Evolutionary conservation across 1,140 invertebrate species (phyloP), one percentile per base, ranked within the genome.

Genomic region (Atta cephalotes): DNA sequence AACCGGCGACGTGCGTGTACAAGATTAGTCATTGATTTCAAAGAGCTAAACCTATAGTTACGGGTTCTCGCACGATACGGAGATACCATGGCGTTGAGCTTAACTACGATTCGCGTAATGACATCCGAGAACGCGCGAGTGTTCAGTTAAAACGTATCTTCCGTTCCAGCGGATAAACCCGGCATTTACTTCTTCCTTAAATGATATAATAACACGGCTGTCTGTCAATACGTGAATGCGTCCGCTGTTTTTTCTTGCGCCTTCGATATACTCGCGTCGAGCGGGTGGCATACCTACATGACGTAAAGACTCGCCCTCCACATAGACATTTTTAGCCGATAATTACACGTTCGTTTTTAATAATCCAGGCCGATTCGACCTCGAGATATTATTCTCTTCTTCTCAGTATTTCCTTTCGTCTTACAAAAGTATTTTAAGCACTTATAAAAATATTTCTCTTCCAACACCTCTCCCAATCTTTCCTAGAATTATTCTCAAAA

Each of bases 201-300:
- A 91, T 81, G 82, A 85, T 68, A 88, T 91, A 91, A 91, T 91
- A 79, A 88, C 28, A 87, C 66, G 78, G 87, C 62, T 86, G 89
- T 80, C 80, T 51, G 62, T 71, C 60, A 63, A 51, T 78, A 21
- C 45, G 49, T 39, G 60, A 31, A n/a, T 62, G 58, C 82, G 86
- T 65, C 89, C 87, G 78, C n/a, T 3, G 62, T 39, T 66, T 76
- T 68, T 60, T 66, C 18, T 63, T 10, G 12, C 16, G 2, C 39
- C 18, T n/a, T 10, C 79, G 51, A 60, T 18, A 53, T n/a, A n/a
- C n/a, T 65, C 60, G 56, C 28, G 58, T 31, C 62, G 25, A 58
- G 56, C 82, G 45, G 51, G 49, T 70, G 31, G 39, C 31, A 25
- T 16, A 63, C 65, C 16, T 62, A 76, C 10, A 9, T 53, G 56